Percentiles rank a stretch among this genome's conserved stretches.
Evolutionary conservation across 2,113 vertebrate genomes (phyloP).

Genomic region (Casuarius casuarius): DNA sequence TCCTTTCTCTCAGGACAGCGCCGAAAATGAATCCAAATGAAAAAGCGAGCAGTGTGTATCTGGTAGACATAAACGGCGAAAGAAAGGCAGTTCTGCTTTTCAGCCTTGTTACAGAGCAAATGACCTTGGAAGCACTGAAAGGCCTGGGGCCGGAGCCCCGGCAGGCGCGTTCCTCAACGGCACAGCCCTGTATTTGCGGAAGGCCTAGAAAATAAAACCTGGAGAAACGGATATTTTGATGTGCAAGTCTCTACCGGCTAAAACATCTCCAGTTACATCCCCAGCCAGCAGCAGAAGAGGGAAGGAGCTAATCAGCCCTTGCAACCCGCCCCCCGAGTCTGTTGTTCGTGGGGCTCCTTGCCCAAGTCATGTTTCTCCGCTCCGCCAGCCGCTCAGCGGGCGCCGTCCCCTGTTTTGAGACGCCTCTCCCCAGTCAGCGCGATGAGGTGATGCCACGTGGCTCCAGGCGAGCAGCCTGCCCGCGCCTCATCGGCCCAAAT

Average conservation of each 20-base stretch:
- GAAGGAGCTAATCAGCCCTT: neutral
- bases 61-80: conserved; percentile 75
- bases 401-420: neutral
- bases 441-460: rapidly evolving
- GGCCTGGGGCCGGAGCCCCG: conserved; percentile 17
- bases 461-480: neutral
- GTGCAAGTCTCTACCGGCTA: neutral
- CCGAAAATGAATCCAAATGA: conserved; percentile 78
- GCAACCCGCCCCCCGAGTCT: neutral
- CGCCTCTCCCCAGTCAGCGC: rapidly evolving
- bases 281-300: neutral
- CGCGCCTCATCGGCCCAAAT: neutral
- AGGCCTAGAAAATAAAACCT: conserved; percentile 18
- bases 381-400: neutral
- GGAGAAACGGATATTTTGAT: neutral
- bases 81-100: conserved; percentile 61
- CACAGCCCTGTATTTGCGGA: neutral
- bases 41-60: conserved; percentile 74
- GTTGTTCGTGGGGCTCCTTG: neutral
- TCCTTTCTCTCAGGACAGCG: conserved; percentile 71
- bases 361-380: neutral
- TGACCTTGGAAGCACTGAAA: conserved; percentile 60
- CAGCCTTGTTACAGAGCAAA: conserved; percentile 52
- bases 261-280: neutral
- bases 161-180: neutral